Evolutionary conservation across 2,888 invertebrate species (phyloP).

Genomic region (Parnassius orleans): DNA sequence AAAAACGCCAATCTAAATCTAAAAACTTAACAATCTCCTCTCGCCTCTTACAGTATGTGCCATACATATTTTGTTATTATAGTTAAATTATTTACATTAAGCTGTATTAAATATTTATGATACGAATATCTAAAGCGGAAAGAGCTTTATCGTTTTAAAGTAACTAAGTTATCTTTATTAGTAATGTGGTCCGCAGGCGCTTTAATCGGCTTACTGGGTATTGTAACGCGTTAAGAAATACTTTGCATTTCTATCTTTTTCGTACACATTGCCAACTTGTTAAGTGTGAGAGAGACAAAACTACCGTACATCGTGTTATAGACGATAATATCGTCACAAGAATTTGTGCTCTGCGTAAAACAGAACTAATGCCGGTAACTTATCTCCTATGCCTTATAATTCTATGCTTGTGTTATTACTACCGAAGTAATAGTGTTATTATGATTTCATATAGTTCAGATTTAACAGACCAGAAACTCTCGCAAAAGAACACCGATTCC

Average conservation of each 20-base stretch:
- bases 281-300: constrained; percentile 13
- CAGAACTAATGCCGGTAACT: constrained; percentile 9
- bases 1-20: too few relatives aligned
- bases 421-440: too few relatives aligned
- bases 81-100: neutral
- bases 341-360: constrained; percentile 21
- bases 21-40: too few relatives aligned
- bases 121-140: neutral
- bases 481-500: too few relatives aligned
- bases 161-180: constrained; percentile 25
- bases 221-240: constrained; percentile 13
- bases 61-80: too few relatives aligned
- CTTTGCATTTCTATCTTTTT: constrained; percentile 12
- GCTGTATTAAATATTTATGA: neutral
- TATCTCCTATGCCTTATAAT: constrained; percentile 1
- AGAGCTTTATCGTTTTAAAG: constrained; percentile 20
- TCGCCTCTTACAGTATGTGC: neutral
- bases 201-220: constrained; percentile 22
- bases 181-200: constrained; percentile 11
- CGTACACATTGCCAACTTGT: neutral
- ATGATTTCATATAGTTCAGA: too few relatives aligned
- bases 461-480: too few relatives aligned
- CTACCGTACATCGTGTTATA: neutral
- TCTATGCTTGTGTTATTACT: too few relatives aligned
- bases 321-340: constrained; percentile 8